A percentile compares a stretch with the other conserved stretches of the same genome.
Conservation (phyloP, 2,888 invertebrate genomes). For the Scaptodrosophila latifasciaeformis region DNA sequence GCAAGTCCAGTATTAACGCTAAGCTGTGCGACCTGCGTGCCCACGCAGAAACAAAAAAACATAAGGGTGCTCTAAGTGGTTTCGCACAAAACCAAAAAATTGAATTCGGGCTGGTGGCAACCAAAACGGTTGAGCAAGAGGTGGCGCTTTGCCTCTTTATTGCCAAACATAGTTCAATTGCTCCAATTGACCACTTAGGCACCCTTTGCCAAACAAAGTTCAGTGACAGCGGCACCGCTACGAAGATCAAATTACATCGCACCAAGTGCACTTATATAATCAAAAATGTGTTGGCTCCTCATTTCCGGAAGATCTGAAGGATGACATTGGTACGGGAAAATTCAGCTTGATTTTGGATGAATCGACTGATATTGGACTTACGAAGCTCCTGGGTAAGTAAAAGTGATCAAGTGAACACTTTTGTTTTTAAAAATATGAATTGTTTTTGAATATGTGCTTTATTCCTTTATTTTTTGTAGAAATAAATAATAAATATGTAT, state of each 20-base stretch:
- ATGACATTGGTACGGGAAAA: not conserved
- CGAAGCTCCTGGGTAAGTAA: not conserved
- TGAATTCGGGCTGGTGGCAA: not conserved
- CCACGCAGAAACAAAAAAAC: no score
- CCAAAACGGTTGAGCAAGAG: no score
- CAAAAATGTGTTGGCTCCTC: not conserved
- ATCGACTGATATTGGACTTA: not conserved
- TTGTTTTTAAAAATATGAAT: no score
- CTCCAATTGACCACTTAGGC: not conserved
- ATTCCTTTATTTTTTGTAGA: no score
- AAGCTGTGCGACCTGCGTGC: no score
- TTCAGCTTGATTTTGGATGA: not conserved
- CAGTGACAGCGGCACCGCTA: conserved; percentile 1
- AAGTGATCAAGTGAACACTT: not conserved
- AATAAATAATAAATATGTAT: no score
- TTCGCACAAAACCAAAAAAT: not conserved
- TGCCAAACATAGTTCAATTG: conserved; percentile 6
- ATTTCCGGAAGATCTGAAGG: no score
- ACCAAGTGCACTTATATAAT: not conserved
- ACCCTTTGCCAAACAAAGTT: conserved; percentile 1
- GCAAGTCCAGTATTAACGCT: not conserved
- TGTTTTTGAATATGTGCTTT: no score
- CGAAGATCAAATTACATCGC: conserved; percentile 8
- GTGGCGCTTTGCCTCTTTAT: no score
- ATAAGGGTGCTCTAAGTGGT: no score